These are phyloP conservation scores for Thunnus maccoyii DNA, from an alignment of 2,113 vertebrate species.

Conservation along the genomic window DNA sequence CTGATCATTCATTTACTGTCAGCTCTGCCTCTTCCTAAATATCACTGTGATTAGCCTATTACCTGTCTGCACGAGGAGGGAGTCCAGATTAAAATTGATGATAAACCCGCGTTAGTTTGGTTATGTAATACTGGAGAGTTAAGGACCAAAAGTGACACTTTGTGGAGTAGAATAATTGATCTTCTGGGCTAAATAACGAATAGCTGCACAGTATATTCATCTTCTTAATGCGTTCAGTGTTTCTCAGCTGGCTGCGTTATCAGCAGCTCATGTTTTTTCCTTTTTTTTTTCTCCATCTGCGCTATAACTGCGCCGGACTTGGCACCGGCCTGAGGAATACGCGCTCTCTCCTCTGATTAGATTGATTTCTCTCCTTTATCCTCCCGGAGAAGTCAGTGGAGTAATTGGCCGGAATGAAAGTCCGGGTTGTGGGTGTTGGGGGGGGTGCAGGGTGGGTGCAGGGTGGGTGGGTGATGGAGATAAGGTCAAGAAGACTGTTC, in stretches of 20 bases:
- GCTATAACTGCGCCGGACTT: neutral
- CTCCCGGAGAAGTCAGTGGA: constrained; percentile 18
- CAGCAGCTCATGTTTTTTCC: neutral
- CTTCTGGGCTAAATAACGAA: neutral
- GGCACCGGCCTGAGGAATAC: constrained; percentile 2
- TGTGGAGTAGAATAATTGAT: neutral
- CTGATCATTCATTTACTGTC: neutral
- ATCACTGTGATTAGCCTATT: too few relatives aligned
- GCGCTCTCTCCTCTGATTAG: constrained; percentile 13
- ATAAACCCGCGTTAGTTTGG: neutral
- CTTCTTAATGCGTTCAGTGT: neutral
- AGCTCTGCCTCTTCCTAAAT: neutral
- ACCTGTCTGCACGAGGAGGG: neutral
- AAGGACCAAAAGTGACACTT: neutral
- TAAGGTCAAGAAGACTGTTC: constrained; percentile 13
- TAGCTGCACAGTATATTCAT: neutral
- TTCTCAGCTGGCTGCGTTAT: neutral
- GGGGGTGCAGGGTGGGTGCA: neutral
- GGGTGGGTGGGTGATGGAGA: neutral
- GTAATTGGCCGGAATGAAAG: constrained; percentile 14
- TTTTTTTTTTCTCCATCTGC: neutral
- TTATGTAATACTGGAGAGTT: constrained; percentile 1
- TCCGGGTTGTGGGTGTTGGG: too few relatives aligned
- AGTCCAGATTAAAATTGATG: neutral
- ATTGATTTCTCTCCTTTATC: constrained; percentile 28